Base-by-base conservation (phyloP, 1,140 invertebrate species). In the Zaprionus lachaisei region DNA sequence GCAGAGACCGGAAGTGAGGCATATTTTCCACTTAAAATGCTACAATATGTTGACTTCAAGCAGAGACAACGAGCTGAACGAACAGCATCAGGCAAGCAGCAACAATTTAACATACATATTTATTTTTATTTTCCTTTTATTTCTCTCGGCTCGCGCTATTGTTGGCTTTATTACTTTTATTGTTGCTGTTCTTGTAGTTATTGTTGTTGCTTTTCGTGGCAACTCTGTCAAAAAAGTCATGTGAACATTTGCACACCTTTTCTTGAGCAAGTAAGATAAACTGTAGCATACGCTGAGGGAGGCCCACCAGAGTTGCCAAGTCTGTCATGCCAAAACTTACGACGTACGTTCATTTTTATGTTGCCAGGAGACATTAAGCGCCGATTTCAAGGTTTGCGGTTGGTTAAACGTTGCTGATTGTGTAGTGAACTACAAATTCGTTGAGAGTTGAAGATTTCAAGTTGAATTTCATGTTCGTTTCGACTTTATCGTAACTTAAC, bases 21-120 rank as follows among this genome's bases (percentile, higher is more conserved):
- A 87, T 87, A 87, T 87, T 87, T 87, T 89, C 81, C 84, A 84
- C 83, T 83, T 89, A 81, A 87, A 89, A 80, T 74, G 65, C 78
- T 80, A 81, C 83, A 87, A 89, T 89, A 85, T 79, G 83, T 79
- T 80, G 73, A 64, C 66, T 81, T 69, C 68, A 74, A 49, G 54
- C 78, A 65, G 77, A 61, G 63, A 55, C 20, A 31, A 49, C 41
- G 15, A 47, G 41, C 41, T 7, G 38, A n/a, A 41, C 17, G 17
- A 47, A n/a, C n/a, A 49, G 47, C 38, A 60, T 47, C 56, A 56
- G 65, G 38, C 28, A 66, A 69, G 58, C 56, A 56, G 68, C 60
- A 47, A 38, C 49, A 66, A 31, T 38, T 75, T 69, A 28, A 56
- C 54, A 31, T 54, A 54, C 61, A 79, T 79, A 82, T 80, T 72